phyloP scores from a whole-genome alignment of 2,113 vertebrate genomes.

The Phocoena phocoena region DNA sequence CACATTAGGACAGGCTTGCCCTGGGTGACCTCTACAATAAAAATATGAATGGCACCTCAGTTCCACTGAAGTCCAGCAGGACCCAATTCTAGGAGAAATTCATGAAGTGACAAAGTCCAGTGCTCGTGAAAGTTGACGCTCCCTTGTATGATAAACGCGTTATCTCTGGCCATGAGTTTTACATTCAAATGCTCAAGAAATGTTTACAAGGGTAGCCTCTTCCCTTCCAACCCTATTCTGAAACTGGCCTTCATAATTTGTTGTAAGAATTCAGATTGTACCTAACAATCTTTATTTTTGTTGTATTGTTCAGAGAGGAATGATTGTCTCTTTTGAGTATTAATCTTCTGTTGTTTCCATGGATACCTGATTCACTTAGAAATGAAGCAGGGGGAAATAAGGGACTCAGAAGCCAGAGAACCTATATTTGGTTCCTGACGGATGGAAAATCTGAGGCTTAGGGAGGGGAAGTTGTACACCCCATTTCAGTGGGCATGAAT shows the following conservation, averaged over 20 bases:
- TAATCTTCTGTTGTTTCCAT: conserved; percentile 69
- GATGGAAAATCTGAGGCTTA: neutral
- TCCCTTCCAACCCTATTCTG: neutral
- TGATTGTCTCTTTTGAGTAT: conserved; percentile 53
- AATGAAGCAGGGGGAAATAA: neutral
- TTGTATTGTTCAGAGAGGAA: conserved; percentile 42
- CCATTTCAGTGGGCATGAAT: accelerated
- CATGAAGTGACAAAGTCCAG: neutral
- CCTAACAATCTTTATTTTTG: conserved; percentile 23
- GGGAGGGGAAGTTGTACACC: neutral
- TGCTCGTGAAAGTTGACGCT: neutral
- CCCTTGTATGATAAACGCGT: neutral
- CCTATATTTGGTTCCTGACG: neutral
- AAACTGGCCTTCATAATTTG: neutral
- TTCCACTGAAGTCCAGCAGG: neutral
- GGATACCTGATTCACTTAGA: conserved; percentile 59
- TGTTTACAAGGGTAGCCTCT: neutral
- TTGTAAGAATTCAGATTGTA: conserved; percentile 23
- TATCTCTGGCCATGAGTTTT: neutral
- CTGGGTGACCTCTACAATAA: neutral
- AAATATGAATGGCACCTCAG: neutral
- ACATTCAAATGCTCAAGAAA: neutral
- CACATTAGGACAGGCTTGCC: too few relatives aligned
- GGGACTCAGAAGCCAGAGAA: neutral
- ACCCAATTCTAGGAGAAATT: neutral